Base-by-base conservation (phyloP, 2,888 invertebrate species). In the Cerceris rybyensis region DNA sequence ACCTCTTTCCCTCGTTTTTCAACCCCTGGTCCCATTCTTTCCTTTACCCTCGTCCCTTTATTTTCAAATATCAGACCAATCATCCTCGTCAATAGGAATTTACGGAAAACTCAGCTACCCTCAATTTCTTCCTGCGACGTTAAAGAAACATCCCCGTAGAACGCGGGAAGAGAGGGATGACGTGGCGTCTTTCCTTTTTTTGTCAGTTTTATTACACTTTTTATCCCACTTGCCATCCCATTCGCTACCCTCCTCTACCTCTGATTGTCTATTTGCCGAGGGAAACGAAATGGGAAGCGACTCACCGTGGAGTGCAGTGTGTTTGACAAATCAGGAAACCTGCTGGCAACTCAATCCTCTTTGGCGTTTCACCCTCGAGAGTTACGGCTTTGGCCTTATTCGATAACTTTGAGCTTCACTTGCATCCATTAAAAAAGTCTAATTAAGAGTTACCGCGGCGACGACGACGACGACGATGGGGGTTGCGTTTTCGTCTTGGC, bases 321-420 rank as follows among this genome's bases (percentile, higher is more conserved):
- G 50, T 61, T 65, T 61, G 69, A 69, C 46, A 73, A 73, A 73
- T 73, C 50, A 55, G 61, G 61, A 61, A 73, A 73, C 60, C n/a
- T 50, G 54, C 61, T 61, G 14, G 68, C 68, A 69, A 73, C 68
- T 69, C 46, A 28, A 69, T 69, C 55, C 61, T 46, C 14, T 43
- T 41, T 5, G 13, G 39, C 9, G 63, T 54, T 57, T 70, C 74
- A 58, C 28, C 28, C 28, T 50, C n/a, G 7, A 11, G 50, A n/a
- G n/a, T 43, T 59, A 49, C 54, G 43, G 49, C 43, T 69, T 73
- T 43, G 69, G 43, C 66, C 66, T 52, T 50, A 66, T 66, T 71
- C 70, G 70, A 58, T 58, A 49, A 66, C 39, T 58, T 71, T 49
- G 50, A n/a, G 61, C n/a, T 55, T 61, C 55, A 55, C 61, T 69